Conservation (phyloP, 2,113 vertebrate species). For the Macrotus californicus region DNA sequence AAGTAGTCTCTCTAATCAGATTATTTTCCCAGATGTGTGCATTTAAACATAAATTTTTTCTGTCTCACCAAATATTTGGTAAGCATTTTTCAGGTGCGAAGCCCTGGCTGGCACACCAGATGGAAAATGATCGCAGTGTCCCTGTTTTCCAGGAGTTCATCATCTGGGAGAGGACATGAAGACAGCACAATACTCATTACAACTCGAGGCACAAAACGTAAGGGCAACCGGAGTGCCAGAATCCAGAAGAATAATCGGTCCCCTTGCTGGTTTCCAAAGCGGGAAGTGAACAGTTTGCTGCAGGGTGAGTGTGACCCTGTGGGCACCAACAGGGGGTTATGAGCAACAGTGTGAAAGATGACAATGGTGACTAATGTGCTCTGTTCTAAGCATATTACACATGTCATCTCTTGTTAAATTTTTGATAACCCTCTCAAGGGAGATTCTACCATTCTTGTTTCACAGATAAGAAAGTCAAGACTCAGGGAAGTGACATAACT, state of each 20-base stretch:
- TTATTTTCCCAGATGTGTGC: not conserved
- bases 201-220: not conserved
- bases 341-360: fast-evolving
- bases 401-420: not conserved
- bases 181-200: not conserved
- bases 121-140: not conserved
- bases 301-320: not conserved
- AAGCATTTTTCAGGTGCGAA: not conserved
- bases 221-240: not conserved
- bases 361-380: fast-evolving
- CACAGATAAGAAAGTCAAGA: not conserved
- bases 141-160: not conserved
- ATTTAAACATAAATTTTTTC: not conserved
- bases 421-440: not conserved
- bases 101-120: not conserved
- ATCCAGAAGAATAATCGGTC: not conserved
- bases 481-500: not conserved
- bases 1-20: not conserved
- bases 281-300: not conserved
- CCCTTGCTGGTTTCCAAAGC: not conserved
- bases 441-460: not conserved
- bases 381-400: not conserved
- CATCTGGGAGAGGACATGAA: not conserved
- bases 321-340: fast-evolving
- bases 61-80: not conserved